Evolutionary conservation across 2,113 vertebrate species (phyloP), one percentile per base, ranked within the genome.

Genomic region (Zapornia atra): DNA sequence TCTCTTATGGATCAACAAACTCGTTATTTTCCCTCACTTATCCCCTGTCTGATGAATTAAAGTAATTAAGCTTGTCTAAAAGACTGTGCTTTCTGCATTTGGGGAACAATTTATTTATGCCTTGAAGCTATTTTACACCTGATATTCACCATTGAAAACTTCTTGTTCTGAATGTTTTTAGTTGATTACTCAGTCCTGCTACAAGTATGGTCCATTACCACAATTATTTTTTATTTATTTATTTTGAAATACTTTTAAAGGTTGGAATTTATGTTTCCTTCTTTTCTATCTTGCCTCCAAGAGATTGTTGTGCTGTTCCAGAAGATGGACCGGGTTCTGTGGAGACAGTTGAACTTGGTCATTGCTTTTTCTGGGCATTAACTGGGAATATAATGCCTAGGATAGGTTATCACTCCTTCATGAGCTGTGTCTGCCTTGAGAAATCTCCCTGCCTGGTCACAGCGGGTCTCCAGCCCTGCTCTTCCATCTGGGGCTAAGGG

Each of bases 21-120:
- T 46, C 11, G 3, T 75, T 72, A 70, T 92, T 86, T 90, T 40
- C 20, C 33, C 34, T 68, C 28, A 75, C 10, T 86, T 82, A 73
- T 34, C 42, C 40, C 69, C 79, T 76, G 7, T 54, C 69, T 87
- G 56, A 54, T 48, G 19, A 86, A 75, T 59, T 79, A 68, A 78
- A 94, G 34, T 73, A 91, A 94, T 81, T 79, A 44, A 88, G 66
- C 36, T 70, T 83, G 26, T 75, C 19, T 54, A 48, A 83, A 96
- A 64, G 9, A 20, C 7, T 83, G 17, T 51, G 34, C 16, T 83
- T 96, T 86, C 34, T 79, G 38, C 33, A 42, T 68, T 68, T 82
- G 33, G 66, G 42, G 36, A 71, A 90, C 87, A 53, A 82, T 86
- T 71, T 90, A 66, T 80, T 94, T 57, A 31, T 64, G 73, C 38